phyloP scores from a whole-genome alignment of 1,140 invertebrate genomes.

The Planococcus citri region DNA sequence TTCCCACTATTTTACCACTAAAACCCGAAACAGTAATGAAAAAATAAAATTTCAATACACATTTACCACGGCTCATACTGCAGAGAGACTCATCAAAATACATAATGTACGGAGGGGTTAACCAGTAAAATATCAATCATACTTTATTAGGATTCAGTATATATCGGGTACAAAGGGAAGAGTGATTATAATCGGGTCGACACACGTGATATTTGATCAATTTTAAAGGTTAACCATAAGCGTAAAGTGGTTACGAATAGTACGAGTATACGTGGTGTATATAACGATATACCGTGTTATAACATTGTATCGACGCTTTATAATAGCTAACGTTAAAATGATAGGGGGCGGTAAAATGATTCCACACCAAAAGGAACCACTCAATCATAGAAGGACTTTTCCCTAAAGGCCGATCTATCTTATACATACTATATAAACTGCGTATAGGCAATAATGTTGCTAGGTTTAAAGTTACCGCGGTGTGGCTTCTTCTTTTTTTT shows the following conservation, averaged over 20 bases:
- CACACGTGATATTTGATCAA: slow-evolving; percentile 18
- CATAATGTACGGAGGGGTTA: no score
- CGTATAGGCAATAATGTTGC: slow-evolving; percentile 6
- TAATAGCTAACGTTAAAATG: slow-evolving; percentile 12
- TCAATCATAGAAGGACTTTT: slow-evolving; percentile 6
- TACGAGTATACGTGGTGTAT: neutral
- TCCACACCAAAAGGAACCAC: neutral
- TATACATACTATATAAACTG: neutral
- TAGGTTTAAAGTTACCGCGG: neutral
- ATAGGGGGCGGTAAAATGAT: slow-evolving; percentile 10
- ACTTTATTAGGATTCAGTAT: slow-evolving; percentile 9
- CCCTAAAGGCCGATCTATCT: slow-evolving; percentile 13
- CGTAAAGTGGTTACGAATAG: slow-evolving; percentile 14
- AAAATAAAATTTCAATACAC: no score
- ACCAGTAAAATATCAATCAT: slow-evolving; percentile 11
- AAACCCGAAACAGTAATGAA: no score
- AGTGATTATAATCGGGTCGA: slow-evolving; percentile 17
- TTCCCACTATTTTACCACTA: no score
- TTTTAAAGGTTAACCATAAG: slow-evolving; percentile 16
- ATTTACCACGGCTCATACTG: no score
- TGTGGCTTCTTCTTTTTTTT: no score
- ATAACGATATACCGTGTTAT: neutral
- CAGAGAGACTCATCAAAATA: no score
- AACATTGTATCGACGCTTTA: slow-evolving; percentile 15
- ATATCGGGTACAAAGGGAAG: neutral